phyloP scores from a whole-genome alignment of 2,113 vertebrate genomes.

The Trogon melanurus region DNA sequence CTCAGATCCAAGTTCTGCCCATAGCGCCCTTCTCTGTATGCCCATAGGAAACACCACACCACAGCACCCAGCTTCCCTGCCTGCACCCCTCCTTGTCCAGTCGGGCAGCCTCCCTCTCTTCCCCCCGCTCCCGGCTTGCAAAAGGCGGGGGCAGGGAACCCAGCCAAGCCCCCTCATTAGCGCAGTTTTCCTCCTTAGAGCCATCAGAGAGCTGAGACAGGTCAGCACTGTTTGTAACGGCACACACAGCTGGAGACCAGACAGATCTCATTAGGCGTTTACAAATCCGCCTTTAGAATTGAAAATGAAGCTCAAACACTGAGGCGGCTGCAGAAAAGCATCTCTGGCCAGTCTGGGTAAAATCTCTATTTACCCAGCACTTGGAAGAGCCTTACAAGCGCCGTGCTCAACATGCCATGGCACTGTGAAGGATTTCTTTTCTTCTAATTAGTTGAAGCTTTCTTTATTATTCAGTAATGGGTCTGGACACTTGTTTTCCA shows the following conservation, averaged over 20 bases:
- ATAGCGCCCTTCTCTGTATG: accelerated
- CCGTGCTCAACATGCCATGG: not conserved
- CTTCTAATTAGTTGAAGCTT: not conserved
- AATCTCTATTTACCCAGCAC: not conserved
- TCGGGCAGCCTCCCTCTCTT: not conserved
- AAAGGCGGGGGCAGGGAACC: not conserved
- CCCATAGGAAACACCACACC: not conserved
- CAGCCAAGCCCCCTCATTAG: not conserved
- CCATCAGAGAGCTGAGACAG: not conserved
- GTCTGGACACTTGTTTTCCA: not conserved
- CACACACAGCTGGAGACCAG: not conserved
- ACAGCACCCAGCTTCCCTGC: not conserved
- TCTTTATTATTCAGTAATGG: not conserved
- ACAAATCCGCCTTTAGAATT: not conserved
- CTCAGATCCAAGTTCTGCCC: not conserved
- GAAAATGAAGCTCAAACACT: not conserved
- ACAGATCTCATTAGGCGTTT: constrained; percentile 5
- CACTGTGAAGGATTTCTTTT: not conserved
- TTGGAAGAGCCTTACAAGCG: not conserved
- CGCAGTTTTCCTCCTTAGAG: not conserved
- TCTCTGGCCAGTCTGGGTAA: not conserved
- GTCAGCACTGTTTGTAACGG: not conserved
- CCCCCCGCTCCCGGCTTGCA: too few relatives aligned
- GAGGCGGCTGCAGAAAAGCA: not conserved
- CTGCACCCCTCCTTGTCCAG: accelerated